Base-by-base conservation (phyloP, 2,888 invertebrate species). In the Sialis fuliginosa region DNA sequence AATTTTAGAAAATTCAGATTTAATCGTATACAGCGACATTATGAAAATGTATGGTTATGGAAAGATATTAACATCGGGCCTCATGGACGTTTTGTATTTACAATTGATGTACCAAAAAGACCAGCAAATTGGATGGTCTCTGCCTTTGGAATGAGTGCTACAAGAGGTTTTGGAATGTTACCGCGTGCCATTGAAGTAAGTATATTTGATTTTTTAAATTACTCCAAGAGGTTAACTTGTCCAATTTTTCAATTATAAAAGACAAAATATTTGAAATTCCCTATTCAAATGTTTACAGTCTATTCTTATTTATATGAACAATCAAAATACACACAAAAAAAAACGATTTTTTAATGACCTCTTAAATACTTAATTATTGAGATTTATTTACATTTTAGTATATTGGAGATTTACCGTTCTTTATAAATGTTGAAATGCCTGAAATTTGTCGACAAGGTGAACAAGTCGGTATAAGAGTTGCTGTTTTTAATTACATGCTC, bases 21-120 rank as follows among this genome's bases (percentile, higher is more conserved):
- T 63, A 93, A 88, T 65, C 76, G 90, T 49, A 78, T 92, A 49
- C 83, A 87, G 60, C 74, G 93, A 0, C 87, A 91, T 60, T 95
- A 92, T 65, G 90, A 92, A 57, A 91, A 92, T 64, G 85, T 87
- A 48, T 96, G 95, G 95, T 67, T 93, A 46, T 96, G 95, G 95
- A 79, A 81, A 51, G 93, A 93, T 66, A 79, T 89, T 45, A 91
- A 91, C 64, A 89, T 92, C 58, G 91, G 87, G 0, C 89, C 91
- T 13, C 89, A 90, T 64, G 91, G 91, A 0, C 77, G 91, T 6
- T 84, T 74, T 59, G 87, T 91, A 48, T 90, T 91, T 66, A 86
- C 83, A 48, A 69, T 85, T 40, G 82, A 84, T 37, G 89, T 90
- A n/a, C 89, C 90, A 0, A 72, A 80, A 48, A 66, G 77, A 46